These are phyloP conservation scores for Chrysotoxum bicinctum DNA, from an alignment of 2,888 invertebrate species.

Conservation along the genomic window DNA sequence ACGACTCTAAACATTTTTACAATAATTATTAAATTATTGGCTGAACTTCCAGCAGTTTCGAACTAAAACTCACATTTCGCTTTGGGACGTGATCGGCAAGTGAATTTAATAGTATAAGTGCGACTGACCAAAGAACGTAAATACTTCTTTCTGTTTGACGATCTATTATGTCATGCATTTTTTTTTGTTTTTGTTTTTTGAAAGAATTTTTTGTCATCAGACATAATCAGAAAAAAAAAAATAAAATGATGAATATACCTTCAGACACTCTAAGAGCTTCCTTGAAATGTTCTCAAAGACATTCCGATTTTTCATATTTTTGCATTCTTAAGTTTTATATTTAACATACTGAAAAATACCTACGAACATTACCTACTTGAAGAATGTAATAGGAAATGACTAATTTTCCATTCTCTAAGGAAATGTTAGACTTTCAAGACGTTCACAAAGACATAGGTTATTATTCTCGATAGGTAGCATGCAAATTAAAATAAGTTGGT, in stretches of 20 bases:
- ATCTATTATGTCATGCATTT: conserved; percentile 10
- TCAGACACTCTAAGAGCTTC: not conserved
- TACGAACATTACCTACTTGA: not conserved
- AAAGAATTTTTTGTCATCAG: not conserved
- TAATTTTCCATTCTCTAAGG: too few species aligned
- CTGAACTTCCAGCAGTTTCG: conserved; percentile 45
- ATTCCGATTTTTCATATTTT: not conserved
- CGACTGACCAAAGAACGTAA: conserved; percentile 37
- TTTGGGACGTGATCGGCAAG: conserved; percentile 53
- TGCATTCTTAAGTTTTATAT: not conserved
- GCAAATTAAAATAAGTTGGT: too few species aligned
- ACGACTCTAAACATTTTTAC: not conserved
- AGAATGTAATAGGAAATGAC: too few species aligned
- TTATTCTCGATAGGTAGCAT: too few species aligned
- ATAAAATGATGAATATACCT: not conserved
- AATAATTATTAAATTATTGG: conserved; percentile 28
- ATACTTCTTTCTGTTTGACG: conserved; percentile 20
- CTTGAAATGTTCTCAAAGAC: not conserved
- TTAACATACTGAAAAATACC: not conserved
- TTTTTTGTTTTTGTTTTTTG: too few species aligned
- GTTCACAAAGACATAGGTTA: too few species aligned
- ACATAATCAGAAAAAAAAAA: not conserved
- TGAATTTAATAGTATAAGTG: conserved; percentile 44
- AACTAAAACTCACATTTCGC: conserved; percentile 52
- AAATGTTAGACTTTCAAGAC: too few species aligned